A percentile compares a stretch with the other conserved stretches of the same genome.
Conservation (phyloP, 2,113 vertebrate species). For the Cephalopholis sonnerati region DNA sequence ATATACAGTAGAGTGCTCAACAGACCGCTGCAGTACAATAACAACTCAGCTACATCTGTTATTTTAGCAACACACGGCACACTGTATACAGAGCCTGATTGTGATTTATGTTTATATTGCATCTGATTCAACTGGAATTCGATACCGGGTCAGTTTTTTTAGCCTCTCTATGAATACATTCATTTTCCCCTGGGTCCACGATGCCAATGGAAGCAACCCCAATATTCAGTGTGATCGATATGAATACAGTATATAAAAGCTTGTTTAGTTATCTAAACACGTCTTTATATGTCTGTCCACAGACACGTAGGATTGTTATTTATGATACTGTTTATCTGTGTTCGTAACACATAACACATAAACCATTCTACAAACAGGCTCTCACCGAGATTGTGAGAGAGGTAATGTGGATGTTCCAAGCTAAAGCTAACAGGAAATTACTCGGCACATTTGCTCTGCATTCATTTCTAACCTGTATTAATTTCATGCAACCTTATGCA, state of each 20-base stretch:
- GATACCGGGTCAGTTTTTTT: conserved; percentile 35
- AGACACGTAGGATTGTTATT: conserved; percentile 4
- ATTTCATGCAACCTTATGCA: not conserved
- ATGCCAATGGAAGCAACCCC: conserved; percentile 20
- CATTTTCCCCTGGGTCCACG: not conserved
- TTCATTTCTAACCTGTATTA: not conserved
- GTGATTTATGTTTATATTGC: conserved; percentile 50
- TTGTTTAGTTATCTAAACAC: conserved; percentile 20
- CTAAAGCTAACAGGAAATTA: not conserved
- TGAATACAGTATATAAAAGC: conserved; percentile 11
- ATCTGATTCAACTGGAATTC: conserved; percentile 49
- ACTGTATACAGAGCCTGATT: conserved; percentile 17
- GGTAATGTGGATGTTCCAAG: not conserved
- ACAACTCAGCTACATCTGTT: conserved; percentile 52
- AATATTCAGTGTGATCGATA: conserved; percentile 13
- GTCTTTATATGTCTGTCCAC: conserved; percentile 7
- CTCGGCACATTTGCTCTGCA: not conserved
- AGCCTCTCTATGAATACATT: conserved; percentile 27
- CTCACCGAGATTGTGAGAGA: not conserved
- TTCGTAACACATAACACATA: not conserved
- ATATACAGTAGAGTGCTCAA: conserved; percentile 63
- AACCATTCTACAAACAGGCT: not conserved
- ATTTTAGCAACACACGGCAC: conserved; percentile 34
- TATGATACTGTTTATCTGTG: not conserved
- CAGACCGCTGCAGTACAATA: conserved; percentile 39